These are phyloP conservation scores for Incurvaria masculella DNA, from an alignment of 2,888 invertebrate species.

Conservation along the genomic window DNA sequence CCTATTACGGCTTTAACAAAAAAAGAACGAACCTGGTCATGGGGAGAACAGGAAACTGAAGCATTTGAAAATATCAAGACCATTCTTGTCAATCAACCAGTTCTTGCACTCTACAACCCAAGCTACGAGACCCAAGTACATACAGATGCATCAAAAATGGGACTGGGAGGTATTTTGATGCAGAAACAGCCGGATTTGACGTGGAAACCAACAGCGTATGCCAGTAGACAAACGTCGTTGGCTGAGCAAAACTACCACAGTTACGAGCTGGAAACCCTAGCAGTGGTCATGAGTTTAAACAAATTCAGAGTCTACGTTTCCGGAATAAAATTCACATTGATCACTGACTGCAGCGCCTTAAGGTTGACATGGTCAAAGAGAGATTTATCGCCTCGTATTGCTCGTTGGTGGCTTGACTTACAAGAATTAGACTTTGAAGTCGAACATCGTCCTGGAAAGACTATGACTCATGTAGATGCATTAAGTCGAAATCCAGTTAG, in stretches of 20 bases:
- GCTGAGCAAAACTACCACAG: too few relatives aligned
- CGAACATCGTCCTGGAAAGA: conserved; percentile 13
- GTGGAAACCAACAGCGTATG: too few relatives aligned
- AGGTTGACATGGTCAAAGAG: conserved; percentile 14
- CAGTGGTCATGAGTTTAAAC: conserved; percentile 22
- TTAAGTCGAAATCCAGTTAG: conserved; percentile 15
- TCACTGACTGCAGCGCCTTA: conserved; percentile 19
- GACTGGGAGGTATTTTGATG: too few relatives aligned
- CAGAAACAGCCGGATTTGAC: too few relatives aligned
- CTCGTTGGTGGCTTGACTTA: conserved; percentile 19
- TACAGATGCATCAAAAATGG: too few relatives aligned
- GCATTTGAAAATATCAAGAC: conserved; percentile 13
- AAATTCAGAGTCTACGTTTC: conserved; percentile 25
- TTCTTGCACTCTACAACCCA: conserved; percentile 6
- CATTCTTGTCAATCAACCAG: neutral
- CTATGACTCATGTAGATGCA: conserved; percentile 18
- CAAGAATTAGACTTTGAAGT: conserved; percentile 14
- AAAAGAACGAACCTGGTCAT: conserved; percentile 6
- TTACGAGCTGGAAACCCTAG: conserved; percentile 27
- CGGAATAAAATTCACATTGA: conserved; percentile 20
- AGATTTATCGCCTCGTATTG: conserved; percentile 16
- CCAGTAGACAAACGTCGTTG: too few relatives aligned
- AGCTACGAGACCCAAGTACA: too few relatives aligned
- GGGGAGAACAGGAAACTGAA: conserved; percentile 4
- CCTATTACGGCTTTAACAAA: conserved; percentile 10